Base-by-base conservation (phyloP, 1,140 invertebrate species). In the Archivesica marissinica region DNA sequence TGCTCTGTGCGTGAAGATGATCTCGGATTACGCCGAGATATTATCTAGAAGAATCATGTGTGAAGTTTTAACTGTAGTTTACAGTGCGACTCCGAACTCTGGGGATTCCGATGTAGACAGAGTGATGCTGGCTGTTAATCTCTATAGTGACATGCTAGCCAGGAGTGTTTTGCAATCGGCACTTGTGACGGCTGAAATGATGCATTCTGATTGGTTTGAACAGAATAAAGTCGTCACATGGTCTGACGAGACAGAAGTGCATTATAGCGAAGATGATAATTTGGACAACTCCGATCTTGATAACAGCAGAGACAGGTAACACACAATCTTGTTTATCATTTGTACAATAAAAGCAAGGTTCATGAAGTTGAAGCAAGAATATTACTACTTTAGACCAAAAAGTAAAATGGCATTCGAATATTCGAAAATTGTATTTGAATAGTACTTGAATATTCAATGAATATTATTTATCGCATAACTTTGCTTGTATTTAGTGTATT, bases 191-290 rank as follows among this genome's bases (percentile, higher is more conserved):
- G 20, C 28, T 0, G 33, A 54, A 44, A 74, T 64, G 56, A 13
- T 66, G 0, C 17, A 38, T n/a, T 9, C 44, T 39, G 59, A 68
- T 70, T 54, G 61, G 61, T 7, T 64, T 7, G 68, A 83, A 9
- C 80, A 75, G 39, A 83, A 64, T 30, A 83, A 64, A 35, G 41
- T 83, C 6, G 80, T 83, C 52, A 74, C 80, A 61, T 83, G 80
- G 80, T 83, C 68, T 30, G 66, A 74, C 6, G 68, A 74, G 30
- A 82, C 80, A 28, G 52, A 82, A 47, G 44, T 81, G 25, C 35
- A 70, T n/a, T 81, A 81, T 41, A 81, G 64, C 39, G 78, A 64
- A 44, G 61, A 68, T 0, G 78, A 70, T 11, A 50, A 50, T 64
- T 38, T 44, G 17, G 76, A 47, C 1, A 50, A 17, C 11, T 35